Conservation (phyloP, 2,888 invertebrate genomes). For the Tineola bisselliella region DNA sequence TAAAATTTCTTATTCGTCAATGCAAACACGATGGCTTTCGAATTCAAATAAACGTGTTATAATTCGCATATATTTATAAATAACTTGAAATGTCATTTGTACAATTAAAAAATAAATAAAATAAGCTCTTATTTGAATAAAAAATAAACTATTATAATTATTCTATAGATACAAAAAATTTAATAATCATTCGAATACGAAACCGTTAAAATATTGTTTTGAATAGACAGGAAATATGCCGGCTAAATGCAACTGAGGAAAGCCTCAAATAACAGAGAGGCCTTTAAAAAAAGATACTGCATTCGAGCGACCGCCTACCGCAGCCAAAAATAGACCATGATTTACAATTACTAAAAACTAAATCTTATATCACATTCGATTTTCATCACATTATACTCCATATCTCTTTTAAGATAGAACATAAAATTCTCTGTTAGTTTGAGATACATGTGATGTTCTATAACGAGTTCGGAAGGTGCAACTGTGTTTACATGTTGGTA, state of each 20-base stretch:
- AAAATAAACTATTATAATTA: too few species aligned
- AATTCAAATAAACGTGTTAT: too few species aligned
- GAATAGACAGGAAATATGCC: constrained; percentile 59
- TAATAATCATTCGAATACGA: too few species aligned
- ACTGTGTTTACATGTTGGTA: constrained; percentile 50
- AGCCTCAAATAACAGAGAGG: constrained; percentile 47
- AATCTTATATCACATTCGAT: not conserved
- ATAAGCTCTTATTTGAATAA: too few species aligned
- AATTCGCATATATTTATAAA: too few species aligned
- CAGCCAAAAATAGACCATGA: constrained; percentile 61
- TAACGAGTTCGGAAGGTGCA: not conserved
- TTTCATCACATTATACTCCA: not conserved
- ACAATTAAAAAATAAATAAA: too few species aligned
- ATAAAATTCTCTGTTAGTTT: not conserved
- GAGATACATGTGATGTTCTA: not conserved
- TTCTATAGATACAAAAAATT: too few species aligned
- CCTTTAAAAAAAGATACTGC: constrained; percentile 44
- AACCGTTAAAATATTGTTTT: constrained; percentile 27
- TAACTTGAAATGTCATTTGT: too few species aligned
- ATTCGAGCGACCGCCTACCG: constrained; percentile 64
- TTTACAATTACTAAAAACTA: not conserved
- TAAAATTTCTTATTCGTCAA: too few species aligned
- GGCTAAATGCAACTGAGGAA: constrained; percentile 42
- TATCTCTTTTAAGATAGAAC: not conserved
- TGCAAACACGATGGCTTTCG: too few species aligned